These are phyloP conservation scores for Cairina moschata DNA, from an alignment of 2,113 vertebrate genomes.

Conservation along the genomic window DNA sequence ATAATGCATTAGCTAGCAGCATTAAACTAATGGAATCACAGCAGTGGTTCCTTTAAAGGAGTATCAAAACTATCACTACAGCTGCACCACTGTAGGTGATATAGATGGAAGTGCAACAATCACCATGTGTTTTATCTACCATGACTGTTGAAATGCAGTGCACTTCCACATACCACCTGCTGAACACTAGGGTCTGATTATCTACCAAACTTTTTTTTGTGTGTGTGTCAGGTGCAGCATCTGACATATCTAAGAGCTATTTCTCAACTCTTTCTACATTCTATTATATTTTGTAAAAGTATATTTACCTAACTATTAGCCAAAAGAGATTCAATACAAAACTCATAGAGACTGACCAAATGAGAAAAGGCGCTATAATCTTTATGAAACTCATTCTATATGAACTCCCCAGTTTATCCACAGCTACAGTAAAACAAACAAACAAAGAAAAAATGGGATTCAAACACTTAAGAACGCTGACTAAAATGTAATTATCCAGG, in stretches of 20 bases:
- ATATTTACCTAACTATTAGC: neutral
- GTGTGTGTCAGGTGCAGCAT: neutral
- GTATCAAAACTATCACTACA: neutral
- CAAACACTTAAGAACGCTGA: neutral
- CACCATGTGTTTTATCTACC: neutral
- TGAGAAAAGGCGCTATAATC: neutral
- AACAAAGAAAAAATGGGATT: neutral
- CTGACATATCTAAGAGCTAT: neutral
- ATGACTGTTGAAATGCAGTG: neutral
- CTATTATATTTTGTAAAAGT: neutral
- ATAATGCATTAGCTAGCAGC: neutral
- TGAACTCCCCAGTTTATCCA: neutral
- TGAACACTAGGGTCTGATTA: neutral
- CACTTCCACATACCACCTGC: neutral
- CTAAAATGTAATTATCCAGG: neutral
- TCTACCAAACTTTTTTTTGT: neutral
- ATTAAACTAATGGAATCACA: neutral
- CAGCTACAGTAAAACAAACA: neutral
- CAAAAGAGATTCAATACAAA: neutral
- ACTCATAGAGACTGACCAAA: neutral
- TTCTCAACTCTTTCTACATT: neutral
- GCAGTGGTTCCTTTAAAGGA: neutral
- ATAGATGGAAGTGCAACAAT: neutral
- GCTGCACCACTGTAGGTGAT: neutral
- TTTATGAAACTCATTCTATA: neutral